Evolutionary conservation across 2,113 vertebrate species (phyloP).

Genomic region (Stomatorhinus ivindoensis): DNA sequence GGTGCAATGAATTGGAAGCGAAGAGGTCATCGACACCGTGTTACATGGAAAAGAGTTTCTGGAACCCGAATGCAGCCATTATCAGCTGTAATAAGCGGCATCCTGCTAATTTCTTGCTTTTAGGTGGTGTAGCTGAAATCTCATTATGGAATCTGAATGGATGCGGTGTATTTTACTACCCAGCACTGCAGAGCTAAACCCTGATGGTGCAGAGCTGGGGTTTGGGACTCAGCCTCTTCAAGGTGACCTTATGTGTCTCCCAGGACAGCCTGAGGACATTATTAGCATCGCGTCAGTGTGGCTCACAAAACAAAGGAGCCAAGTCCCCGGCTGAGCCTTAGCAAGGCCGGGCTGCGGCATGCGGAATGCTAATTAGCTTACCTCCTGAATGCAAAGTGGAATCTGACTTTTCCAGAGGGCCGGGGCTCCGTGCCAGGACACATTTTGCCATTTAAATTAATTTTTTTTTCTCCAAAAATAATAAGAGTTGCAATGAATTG

Average conservation of each 20-base stretch:
- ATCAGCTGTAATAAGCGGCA: not conserved
- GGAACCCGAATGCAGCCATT: not conserved
- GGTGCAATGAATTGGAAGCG: not conserved
- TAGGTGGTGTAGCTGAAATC: not conserved
- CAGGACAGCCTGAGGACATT: not conserved
- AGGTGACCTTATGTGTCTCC: not conserved
- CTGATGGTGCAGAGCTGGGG: not conserved
- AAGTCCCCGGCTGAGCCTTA: not conserved
- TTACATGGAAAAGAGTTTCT: not conserved
- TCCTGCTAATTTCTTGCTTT: not conserved
- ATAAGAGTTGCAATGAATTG: not conserved
- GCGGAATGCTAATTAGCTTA: not conserved
- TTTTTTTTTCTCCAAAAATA: not conserved
- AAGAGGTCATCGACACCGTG: not conserved
- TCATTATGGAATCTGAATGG: not conserved
- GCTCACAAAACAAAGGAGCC: not conserved
- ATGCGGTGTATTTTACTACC: not conserved
- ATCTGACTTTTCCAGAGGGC: not conserved
- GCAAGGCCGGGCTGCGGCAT: not conserved
- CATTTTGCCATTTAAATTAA: not conserved
- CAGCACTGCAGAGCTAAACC: not conserved
- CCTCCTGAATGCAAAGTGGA: not conserved
- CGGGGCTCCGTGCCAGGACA: not conserved
- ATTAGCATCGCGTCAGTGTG: not conserved
- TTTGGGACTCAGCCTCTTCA: not conserved